phyloP scores from a whole-genome alignment of 1,140 invertebrate genomes.

The Neodiprion pinetum region DNA sequence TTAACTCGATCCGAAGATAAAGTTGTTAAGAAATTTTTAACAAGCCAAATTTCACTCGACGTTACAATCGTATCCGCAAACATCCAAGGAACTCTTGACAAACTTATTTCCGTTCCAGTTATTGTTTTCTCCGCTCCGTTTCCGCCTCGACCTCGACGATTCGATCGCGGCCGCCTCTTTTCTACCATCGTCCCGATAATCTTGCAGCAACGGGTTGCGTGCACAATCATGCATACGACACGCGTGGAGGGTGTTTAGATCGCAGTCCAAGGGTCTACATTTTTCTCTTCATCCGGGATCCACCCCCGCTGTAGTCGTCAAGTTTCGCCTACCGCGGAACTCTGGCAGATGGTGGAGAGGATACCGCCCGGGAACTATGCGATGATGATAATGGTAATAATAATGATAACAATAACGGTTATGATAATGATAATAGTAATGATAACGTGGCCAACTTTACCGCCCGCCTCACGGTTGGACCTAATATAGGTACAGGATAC shows the following conservation, averaged over 20 bases:
- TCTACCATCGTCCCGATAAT: no score
- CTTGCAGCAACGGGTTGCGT: no score
- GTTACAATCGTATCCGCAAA: no score
- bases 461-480: background rate
- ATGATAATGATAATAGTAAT: slow-evolving; percentile 8
- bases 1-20: no score
- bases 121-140: background rate
- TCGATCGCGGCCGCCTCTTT: no score
- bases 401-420: background rate
- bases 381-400: background rate
- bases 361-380: no score
- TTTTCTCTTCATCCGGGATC: background rate
- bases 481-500: no score
- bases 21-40: no score
- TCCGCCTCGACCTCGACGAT: no score
- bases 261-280: background rate
- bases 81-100: background rate
- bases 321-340: background rate
- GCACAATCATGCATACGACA: background rate
- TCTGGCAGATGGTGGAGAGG: background rate
- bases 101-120: background rate
- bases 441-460: background rate
- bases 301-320: background rate
- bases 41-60: no score
- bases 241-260: background rate